Percentiles rank a stretch among this genome's conserved stretches.
phyloP scores from a whole-genome alignment of 2,113 vertebrate genomes.

The Sphaerodactylus townsendi region DNA sequence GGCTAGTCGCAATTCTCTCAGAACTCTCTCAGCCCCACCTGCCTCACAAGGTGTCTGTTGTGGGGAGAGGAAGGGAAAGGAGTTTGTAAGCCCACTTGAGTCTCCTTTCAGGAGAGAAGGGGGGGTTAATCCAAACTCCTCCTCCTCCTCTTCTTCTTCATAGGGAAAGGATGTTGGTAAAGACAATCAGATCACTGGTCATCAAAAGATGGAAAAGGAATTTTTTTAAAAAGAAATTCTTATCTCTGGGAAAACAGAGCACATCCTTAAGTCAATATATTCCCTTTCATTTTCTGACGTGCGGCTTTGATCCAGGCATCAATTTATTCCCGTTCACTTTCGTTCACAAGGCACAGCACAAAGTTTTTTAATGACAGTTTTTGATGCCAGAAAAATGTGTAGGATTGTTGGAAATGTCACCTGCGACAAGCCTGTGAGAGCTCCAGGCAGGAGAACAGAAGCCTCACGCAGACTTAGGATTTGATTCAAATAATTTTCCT shows the following conservation, averaged over 20 bases:
- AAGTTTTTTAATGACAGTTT: neutral
- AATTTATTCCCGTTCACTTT: no score
- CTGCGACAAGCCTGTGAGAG: neutral
- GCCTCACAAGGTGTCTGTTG: no score
- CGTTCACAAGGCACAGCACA: neutral
- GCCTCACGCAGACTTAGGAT: neutral
- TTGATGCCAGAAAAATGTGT: neutral
- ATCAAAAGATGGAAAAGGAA: neutral
- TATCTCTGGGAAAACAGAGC: neutral
- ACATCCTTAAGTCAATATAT: neutral
- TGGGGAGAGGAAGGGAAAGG: no score
- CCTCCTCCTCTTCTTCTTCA: no score
- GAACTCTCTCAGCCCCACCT: no score
- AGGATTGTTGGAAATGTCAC: neutral
- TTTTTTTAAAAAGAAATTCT: neutral
- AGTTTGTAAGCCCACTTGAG: no score
- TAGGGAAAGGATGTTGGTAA: neutral
- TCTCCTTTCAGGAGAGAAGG: no score
- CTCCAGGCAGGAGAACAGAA: neutral
- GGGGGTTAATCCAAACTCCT: no score
- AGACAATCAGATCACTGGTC: neutral
- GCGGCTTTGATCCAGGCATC: no score
- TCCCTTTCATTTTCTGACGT: no score
- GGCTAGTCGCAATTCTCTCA: no score
- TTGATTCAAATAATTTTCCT: neutral